Conservation (phyloP, 2,113 vertebrate genomes). For the Daphoenositta chrysoptera region DNA sequence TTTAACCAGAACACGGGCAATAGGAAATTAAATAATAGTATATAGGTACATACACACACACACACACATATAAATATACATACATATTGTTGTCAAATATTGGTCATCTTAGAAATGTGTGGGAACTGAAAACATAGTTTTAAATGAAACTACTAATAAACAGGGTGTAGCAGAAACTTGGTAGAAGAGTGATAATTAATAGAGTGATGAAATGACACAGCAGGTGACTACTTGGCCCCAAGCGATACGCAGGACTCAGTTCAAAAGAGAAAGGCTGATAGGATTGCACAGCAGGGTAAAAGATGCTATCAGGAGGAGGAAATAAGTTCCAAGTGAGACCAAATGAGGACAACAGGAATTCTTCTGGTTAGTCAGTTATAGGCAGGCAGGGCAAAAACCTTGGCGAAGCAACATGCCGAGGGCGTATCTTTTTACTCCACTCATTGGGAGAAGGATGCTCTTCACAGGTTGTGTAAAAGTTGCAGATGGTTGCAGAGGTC, state of each 20-base stretch:
- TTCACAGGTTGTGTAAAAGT: neutral
- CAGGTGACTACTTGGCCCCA: neutral
- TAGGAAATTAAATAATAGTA: neutral
- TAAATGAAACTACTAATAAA: neutral
- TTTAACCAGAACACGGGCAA: neutral
- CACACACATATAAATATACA: accelerated
- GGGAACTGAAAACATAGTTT: neutral
- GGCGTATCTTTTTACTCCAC: neutral
- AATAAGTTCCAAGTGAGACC: neutral
- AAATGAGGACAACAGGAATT: neutral
- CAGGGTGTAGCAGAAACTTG: neutral
- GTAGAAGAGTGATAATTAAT: neutral
- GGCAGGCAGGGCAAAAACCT: neutral
- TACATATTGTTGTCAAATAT: neutral
- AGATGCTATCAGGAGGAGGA: neutral
- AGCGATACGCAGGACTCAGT: neutral
- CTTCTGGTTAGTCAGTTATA: neutral
- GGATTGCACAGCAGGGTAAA: neutral
- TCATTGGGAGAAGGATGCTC: neutral
- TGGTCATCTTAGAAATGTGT: neutral
- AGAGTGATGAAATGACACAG: neutral
- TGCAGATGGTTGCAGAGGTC: neutral
- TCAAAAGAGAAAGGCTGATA: neutral
- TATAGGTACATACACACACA: neutral
- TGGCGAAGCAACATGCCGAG: neutral